These are phyloP conservation scores for Strigamia transsilvanica DNA, from an alignment of 2,888 invertebrate species.

Conservation along the genomic window DNA sequence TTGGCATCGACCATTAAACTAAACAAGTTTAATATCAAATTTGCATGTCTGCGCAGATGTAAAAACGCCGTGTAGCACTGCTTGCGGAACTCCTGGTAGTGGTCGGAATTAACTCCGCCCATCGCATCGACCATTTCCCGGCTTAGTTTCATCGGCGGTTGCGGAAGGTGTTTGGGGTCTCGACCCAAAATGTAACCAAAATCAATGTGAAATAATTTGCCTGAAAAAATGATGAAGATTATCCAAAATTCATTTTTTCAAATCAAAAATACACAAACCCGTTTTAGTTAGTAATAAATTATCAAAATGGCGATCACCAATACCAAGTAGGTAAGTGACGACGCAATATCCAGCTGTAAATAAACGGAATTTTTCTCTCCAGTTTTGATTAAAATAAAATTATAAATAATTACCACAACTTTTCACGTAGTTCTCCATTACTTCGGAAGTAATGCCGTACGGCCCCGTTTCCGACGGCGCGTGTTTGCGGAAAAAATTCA, in stretches of 20 bases:
- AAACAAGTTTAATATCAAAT: slow-evolving; percentile 95
- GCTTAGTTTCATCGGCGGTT: slow-evolving; percentile 97
- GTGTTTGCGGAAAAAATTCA: slow-evolving; percentile 90
- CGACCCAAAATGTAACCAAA: slow-evolving; percentile 97
- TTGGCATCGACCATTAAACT: slow-evolving; percentile 98
- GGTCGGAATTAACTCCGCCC: slow-evolving; percentile 89
- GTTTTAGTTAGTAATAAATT: slow-evolving; percentile 90
- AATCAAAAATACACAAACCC: slow-evolving; percentile 67
- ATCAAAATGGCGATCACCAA: slow-evolving; percentile 97
- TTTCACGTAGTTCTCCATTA: slow-evolving; percentile 96
- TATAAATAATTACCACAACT: slow-evolving; percentile 74
- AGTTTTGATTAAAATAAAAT: no score
- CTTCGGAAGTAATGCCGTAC: slow-evolving; percentile 89
- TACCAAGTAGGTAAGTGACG: slow-evolving; percentile 95
- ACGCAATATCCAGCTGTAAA: slow-evolving; percentile 91
- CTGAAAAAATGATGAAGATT: slow-evolving; percentile 31
- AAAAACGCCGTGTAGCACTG: slow-evolving; percentile 96
- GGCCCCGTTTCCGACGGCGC: slow-evolving; percentile 87
- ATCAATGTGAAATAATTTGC: slow-evolving; percentile 92
- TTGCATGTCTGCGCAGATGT: slow-evolving; percentile 93
- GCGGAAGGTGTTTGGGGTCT: slow-evolving; percentile 96
- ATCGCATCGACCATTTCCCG: slow-evolving; percentile 99
- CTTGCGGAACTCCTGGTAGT: slow-evolving; percentile 92
- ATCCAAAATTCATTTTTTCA: background rate
- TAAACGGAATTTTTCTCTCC: no score